phyloP scores from a whole-genome alignment of 2,797 vertebrate genomes.

The Hephaestus fuliginosus region DNA sequence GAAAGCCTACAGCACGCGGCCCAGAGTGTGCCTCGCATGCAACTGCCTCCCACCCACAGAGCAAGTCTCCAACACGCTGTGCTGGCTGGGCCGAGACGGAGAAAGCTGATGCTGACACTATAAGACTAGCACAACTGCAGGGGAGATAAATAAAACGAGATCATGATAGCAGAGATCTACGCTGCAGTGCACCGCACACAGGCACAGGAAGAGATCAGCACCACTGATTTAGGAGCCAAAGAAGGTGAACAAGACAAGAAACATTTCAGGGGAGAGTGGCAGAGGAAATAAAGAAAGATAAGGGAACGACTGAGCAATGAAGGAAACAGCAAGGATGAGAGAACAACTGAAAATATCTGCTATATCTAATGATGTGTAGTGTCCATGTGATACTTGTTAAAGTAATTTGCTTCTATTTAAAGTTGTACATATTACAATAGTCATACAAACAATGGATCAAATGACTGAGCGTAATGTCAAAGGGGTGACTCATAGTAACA shows the following conservation, averaged over 20 bases:
- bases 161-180: constrained; percentile 34
- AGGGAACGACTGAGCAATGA: constrained; percentile 4
- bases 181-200: constrained; percentile 14
- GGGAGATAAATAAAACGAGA: constrained; percentile 48
- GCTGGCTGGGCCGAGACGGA: constrained; percentile 41
- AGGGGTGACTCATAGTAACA: background rate
- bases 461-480: background rate
- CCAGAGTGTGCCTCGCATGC: constrained; percentile 78
- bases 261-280: constrained; percentile 14
- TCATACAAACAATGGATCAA: constrained; percentile 17
- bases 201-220: background rate
- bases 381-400: constrained; percentile 21
- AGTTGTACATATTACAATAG: constrained; percentile 12
- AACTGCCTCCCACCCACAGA: constrained; percentile 79
- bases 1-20: constrained; percentile 77
- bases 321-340: constrained; percentile 1
- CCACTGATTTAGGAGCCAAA: constrained; percentile 29
- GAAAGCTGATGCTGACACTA: constrained; percentile 49
- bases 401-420: constrained; percentile 22
- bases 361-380: constrained; percentile 1
- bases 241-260: constrained; percentile 25
- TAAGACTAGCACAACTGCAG: constrained; percentile 36
- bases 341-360: background rate
- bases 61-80: constrained; percentile 61
- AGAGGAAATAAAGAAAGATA: constrained; percentile 20